These are phyloP conservation scores for Micronycteris hirsuta DNA, from an alignment of 2,113 vertebrate genomes.

Conservation along the genomic window DNA sequence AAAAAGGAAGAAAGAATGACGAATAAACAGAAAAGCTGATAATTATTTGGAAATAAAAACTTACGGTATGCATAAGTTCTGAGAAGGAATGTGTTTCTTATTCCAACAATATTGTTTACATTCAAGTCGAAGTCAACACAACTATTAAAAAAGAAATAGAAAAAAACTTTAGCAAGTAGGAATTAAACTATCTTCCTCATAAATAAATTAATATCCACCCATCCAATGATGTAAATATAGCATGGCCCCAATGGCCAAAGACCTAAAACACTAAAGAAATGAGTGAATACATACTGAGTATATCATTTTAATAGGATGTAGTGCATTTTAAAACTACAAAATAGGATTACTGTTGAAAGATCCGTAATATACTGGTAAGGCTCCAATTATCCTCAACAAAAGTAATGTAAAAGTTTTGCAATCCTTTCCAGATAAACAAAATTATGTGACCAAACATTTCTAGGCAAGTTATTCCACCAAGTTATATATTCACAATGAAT, in stretches of 20 bases:
- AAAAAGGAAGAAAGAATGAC: background rate
- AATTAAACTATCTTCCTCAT: background rate
- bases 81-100: constrained; percentile 98
- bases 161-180: constrained; percentile 21
- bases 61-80: constrained; percentile 93
- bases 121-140: constrained; percentile 98
- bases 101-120: constrained; percentile 96
- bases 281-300: background rate
- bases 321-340: constrained; percentile 31
- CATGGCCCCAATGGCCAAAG: background rate
- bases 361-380: background rate
- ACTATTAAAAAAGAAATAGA: constrained; percentile 76
- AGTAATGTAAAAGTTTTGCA: background rate
- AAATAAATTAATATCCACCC: background rate
- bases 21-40: background rate
- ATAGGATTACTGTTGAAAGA: background rate
- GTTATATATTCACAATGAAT: constrained; percentile 8
- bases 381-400: background rate
- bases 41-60: constrained; percentile 72
- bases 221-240: background rate
- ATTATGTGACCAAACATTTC: constrained; percentile 5
- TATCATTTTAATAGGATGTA: background rate
- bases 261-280: background rate
- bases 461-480: background rate
- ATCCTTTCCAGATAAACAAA: constrained; percentile 26